A percentile compares a stretch with the other conserved stretches of the same genome.
Conservation (phyloP, 2,113 vertebrate genomes). For the Toxostoma redivivum region DNA sequence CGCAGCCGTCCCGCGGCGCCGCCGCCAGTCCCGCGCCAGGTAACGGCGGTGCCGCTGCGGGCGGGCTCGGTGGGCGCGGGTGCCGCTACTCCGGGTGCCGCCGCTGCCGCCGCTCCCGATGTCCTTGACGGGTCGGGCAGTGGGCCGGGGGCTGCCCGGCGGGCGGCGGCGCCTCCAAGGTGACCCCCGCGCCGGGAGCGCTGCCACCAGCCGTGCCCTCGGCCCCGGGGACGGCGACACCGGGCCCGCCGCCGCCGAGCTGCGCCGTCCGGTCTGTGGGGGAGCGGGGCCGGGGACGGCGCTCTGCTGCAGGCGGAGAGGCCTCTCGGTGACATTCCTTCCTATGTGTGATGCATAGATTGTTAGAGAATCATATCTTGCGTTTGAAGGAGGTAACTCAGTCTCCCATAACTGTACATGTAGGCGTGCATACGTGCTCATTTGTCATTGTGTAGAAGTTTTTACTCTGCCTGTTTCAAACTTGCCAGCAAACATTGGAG, state of each 20-base stretch:
- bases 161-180: not conserved
- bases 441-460: not conserved
- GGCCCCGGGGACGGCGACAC: not conserved
- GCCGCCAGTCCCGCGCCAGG: not conserved
- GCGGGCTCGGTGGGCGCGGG: not conserved
- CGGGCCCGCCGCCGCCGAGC: not conserved
- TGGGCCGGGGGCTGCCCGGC: not conserved
- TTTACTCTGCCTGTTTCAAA: not conserved
- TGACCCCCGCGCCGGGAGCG: not conserved
- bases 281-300: not conserved
- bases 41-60: not conserved
- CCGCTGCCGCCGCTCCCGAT: not conserved
- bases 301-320: not conserved
- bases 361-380: accelerated
- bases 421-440: accelerated
- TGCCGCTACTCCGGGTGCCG: not conserved
- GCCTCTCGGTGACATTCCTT: accelerated
- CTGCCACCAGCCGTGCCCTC: not conserved
- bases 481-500: not conserved
- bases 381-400: not conserved
- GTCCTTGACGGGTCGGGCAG: not conserved
- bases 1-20: not conserved
- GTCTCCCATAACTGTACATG: accelerated
- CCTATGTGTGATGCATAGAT: accelerated
- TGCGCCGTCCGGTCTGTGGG: not conserved